These are phyloP conservation scores for Abscondita cerata DNA, from an alignment of 2,888 invertebrate species.

Conservation along the genomic window DNA sequence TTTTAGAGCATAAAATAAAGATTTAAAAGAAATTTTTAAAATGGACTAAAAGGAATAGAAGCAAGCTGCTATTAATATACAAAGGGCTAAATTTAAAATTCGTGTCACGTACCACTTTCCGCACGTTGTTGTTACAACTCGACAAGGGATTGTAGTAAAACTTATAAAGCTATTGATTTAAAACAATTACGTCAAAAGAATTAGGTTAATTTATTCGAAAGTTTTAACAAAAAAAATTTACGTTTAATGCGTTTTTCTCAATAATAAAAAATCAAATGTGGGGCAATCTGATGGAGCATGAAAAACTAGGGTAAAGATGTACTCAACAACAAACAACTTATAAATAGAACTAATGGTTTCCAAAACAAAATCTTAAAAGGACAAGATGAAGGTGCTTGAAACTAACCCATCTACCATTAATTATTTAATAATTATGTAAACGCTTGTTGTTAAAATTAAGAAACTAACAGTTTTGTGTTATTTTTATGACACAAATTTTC, in stretches of 20 bases:
- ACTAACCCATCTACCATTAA: too few relatives aligned
- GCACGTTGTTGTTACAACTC: slow-evolving; percentile 21
- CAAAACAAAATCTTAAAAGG: background rate
- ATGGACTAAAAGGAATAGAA: background rate
- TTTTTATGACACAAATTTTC: too few relatives aligned
- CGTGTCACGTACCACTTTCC: slow-evolving; percentile 21
- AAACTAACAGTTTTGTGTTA: too few relatives aligned
- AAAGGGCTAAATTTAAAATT: slow-evolving; percentile 19
- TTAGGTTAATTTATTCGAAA: slow-evolving; percentile 4
- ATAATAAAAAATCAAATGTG: background rate
- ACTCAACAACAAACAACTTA: slow-evolving; percentile 5
- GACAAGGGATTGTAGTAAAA: slow-evolving; percentile 13
- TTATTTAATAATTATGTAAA: too few relatives aligned
- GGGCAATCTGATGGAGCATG: background rate
- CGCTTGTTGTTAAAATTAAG: too few relatives aligned
- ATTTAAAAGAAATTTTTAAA: too few relatives aligned
- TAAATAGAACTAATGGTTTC: background rate
- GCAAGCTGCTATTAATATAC: slow-evolving; percentile 23
- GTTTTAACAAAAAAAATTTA: background rate
- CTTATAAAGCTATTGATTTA: slow-evolving; percentile 23
- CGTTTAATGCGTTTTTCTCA: background rate
- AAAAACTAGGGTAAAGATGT: slow-evolving; percentile 2
- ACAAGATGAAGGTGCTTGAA: too few relatives aligned
- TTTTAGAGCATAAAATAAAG: too few relatives aligned
- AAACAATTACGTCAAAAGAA: background rate